Base-by-base conservation (phyloP, 1,140 invertebrate genomes). In the Drosophila nannoptera region DNA sequence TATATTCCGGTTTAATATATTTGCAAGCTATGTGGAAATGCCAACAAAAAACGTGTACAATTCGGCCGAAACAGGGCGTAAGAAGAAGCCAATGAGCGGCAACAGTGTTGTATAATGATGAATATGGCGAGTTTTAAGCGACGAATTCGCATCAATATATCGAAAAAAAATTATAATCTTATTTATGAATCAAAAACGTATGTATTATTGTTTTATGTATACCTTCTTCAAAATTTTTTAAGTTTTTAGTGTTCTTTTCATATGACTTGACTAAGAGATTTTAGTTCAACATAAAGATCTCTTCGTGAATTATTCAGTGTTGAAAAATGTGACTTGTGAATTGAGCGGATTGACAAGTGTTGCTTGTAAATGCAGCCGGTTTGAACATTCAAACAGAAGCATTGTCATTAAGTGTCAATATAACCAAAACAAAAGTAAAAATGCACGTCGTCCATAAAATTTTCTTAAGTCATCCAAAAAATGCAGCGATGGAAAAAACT, bases 21-120 rank as follows among this genome's bases (percentile, higher is more conserved):
- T 45, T 22, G 46, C 42, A 58, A 50, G 48, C 43, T 56, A 53
- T n/a, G 31, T 53, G 29, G 65, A 78, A 74, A 74, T 70, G 45
- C 61, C 64, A 60, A 72, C 63, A 35, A 54, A 84, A 84, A 86
- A 86, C 80, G 80, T 84, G 80, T 84, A 83, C 80, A 83, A 83
- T 84, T 68, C 68, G 35, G 65, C 63, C 67, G 65, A 71, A 78
- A 64, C 62, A 49, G 56, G 72, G 56, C 61, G 61, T 46, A 80
- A 80, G 77, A 80, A 80, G 77, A 80, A 80, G 69, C 48, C 43
- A 11, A 8, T 35, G 31, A 52, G 67, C 53, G 69, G 46, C 12
- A 48, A 35, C 36, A 77, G 75, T 58, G 74, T 22, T 77, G 64
- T 40, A 16, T 12, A 66, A 43, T 45, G 56, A 9, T 16, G 22